A percentile compares a stretch with the other conserved stretches of the same genome.
Conservation (phyloP, 1,140 invertebrate genomes). For the Procambarus clarkii region DNA sequence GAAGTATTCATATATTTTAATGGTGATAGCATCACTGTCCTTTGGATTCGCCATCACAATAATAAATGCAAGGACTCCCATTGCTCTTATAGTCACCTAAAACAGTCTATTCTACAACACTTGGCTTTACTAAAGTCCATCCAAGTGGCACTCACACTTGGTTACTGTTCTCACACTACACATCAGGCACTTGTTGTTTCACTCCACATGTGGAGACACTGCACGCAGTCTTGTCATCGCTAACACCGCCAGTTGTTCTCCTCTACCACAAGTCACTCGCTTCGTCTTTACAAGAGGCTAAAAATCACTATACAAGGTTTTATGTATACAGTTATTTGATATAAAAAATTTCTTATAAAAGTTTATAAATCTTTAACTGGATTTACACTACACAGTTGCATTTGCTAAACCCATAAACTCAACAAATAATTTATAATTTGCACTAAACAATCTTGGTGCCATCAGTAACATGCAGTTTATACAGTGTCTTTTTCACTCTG, state of each 20-base stretch:
- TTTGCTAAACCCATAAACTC: conserved; percentile 21
- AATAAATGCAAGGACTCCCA: not conserved
- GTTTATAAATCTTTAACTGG: conserved; percentile 7
- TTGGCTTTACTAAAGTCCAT: conserved; percentile 12
- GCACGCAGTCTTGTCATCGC: not conserved
- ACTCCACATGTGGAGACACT: conserved; percentile 29
- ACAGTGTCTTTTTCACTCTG: conserved; percentile 94
- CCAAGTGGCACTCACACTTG: conserved; percentile 12
- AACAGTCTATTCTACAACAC: conserved; percentile 3
- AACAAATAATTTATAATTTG: conserved; percentile 22
- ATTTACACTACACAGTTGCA: not conserved
- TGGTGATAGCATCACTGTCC: conserved; percentile 12
- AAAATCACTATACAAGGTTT: conserved; percentile 20
- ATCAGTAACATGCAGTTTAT: conserved; percentile 78
- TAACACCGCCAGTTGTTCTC: not conserved
- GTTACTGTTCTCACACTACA: conserved; percentile 1
- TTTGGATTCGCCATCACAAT: not conserved
- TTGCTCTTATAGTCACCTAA: conserved; percentile 13
- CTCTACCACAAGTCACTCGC: not conserved
- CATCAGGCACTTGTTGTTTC: conserved; percentile 30
- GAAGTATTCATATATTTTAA: not conserved
- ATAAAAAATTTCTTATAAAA: not conserved
- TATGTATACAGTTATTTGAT: not conserved
- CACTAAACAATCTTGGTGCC: conserved; percentile 65
- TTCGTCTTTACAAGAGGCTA: conserved; percentile 3